Base-by-base conservation (phyloP, 1,140 invertebrate species). In the Branchinecta lindahli region DNA sequence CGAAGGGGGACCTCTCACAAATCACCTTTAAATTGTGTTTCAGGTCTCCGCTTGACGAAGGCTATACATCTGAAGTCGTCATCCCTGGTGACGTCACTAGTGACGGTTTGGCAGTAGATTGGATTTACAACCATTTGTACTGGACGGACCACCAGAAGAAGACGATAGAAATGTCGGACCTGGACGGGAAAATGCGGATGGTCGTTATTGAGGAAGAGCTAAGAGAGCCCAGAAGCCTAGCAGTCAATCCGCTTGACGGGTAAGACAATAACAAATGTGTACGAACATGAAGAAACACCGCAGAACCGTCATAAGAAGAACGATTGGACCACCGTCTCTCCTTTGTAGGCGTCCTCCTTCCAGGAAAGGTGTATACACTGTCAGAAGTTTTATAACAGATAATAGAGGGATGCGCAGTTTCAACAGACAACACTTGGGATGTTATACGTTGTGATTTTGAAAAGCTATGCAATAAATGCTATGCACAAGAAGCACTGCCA, bases 121-220 rank as follows among this genome's bases (percentile, higher is more conserved):
- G 95, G 95, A 88, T 98, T 68, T 94, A 97, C 79, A 89, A 90
- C 78, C 90, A 96, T 74, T 85, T 98, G 67, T 99, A 98, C 81
- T 98, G 94, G 90, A 97, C 93, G 0, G 92, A 96, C 77, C 90
- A 92, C 5, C 88, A 88, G 45, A 89, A 88, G 74, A 91, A 96
- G 78, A 91, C 87, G 21, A 96, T 97, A 74, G 87, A 92, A 77
- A 81, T 97, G 46, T 87, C 90, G 0, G 88, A 92, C 77, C 86
- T 95, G 73, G 89, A 94, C 77, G 91, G 91, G 8, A 89, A 87
- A 75, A 91, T 92, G 87, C 84, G 88, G 69, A 94, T 91, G 79
- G 87, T 89, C 7, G 81, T 99, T 5, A 87, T 98, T 68, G 84
- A 82, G 72, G 87, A 89, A 77, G 83, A 84, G 20, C 80, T 98